Percentiles rank a stretch among this genome's conserved stretches.
Evolutionary conservation across 2,888 invertebrate species (phyloP).

Genomic region (Drosophila sordidapex): DNA sequence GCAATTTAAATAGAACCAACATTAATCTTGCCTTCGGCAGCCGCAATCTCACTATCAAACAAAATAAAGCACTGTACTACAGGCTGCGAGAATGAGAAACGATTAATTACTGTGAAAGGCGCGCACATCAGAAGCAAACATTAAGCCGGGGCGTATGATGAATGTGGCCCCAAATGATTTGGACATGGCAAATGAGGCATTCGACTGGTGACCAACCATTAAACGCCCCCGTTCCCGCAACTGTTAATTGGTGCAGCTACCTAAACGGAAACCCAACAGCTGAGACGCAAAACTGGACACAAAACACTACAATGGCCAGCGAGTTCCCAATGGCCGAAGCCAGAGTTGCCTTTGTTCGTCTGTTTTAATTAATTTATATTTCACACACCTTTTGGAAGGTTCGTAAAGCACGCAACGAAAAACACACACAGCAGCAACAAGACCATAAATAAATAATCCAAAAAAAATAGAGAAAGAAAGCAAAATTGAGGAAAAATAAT

Average conservation of each 20-base stretch:
- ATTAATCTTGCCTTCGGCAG: constrained; percentile 69
- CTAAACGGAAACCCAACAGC: constrained; percentile 52
- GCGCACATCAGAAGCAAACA: constrained; percentile 77
- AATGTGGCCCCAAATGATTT: constrained; percentile 79
- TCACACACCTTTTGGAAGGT: constrained; percentile 68
- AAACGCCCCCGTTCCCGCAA: constrained; percentile 12
- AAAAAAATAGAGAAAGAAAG: constrained; percentile 17
- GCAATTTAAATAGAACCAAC: constrained; percentile 39
- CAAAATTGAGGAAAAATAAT: constrained; percentile 48
- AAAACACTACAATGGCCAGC: constrained; percentile 42
- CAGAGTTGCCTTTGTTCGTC: constrained; percentile 54
- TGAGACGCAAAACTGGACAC: constrained; percentile 41
- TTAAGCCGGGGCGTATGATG: constrained; percentile 72
- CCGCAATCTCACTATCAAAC: constrained; percentile 50
- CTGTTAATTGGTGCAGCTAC: constrained; percentile 69
- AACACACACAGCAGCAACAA: constrained; percentile 1
- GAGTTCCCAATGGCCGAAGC: constrained; percentile 12
- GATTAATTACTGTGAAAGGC: constrained; percentile 75
- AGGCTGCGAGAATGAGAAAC: constrained; percentile 56
- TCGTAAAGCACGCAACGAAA: constrained; percentile 38
- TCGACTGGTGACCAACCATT: constrained; percentile 8
- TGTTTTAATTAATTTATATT: constrained; percentile 77
- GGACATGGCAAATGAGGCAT: constrained; percentile 36
- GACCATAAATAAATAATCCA: background rate
- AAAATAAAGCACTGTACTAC: constrained; percentile 31